These are phyloP conservation scores for Rhingia rostrata DNA, from an alignment of 2,888 invertebrate genomes.

Conservation along the genomic window DNA sequence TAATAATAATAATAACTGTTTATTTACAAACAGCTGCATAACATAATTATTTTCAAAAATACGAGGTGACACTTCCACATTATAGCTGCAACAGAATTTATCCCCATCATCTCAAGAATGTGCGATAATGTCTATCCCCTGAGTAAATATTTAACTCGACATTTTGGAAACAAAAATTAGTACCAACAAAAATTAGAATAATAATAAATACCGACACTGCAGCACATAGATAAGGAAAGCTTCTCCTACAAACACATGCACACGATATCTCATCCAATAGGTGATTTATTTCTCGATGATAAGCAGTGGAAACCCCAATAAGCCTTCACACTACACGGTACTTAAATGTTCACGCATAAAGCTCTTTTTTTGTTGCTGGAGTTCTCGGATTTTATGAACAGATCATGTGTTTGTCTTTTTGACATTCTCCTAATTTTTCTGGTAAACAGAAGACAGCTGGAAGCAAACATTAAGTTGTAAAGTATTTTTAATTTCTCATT, in stretches of 20 bases:
- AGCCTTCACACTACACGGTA: conserved; percentile 16
- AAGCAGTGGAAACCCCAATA: conserved; percentile 11
- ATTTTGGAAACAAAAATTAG: too few relatives aligned
- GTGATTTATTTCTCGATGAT: conserved; percentile 40
- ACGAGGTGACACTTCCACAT: too few relatives aligned
- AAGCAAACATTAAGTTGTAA: conserved; percentile 36
- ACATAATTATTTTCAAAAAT: too few relatives aligned
- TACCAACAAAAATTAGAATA: too few relatives aligned
- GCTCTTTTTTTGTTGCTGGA: background rate
- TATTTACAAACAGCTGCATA: too few relatives aligned
- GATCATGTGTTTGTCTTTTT: conserved; percentile 4
- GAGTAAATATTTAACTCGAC: too few relatives aligned
- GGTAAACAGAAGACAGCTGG: conserved; percentile 62
- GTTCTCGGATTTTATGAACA: conserved; percentile 10
- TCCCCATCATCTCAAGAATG: too few relatives aligned
- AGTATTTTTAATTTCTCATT: background rate
- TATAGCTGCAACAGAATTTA: too few relatives aligned
- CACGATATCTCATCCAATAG: background rate
- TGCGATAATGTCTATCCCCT: too few relatives aligned
- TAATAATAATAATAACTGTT: too few relatives aligned
- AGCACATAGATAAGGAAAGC: conserved; percentile 3
- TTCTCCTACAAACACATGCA: background rate
- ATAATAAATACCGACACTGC: too few relatives aligned
- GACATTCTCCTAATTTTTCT: conserved; percentile 25
- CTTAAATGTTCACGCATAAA: conserved; percentile 21